Evolutionary conservation across 2,888 invertebrate species (phyloP), one percentile per base, ranked within the genome.

Genomic region (Aspidiotus rigidus): DNA sequence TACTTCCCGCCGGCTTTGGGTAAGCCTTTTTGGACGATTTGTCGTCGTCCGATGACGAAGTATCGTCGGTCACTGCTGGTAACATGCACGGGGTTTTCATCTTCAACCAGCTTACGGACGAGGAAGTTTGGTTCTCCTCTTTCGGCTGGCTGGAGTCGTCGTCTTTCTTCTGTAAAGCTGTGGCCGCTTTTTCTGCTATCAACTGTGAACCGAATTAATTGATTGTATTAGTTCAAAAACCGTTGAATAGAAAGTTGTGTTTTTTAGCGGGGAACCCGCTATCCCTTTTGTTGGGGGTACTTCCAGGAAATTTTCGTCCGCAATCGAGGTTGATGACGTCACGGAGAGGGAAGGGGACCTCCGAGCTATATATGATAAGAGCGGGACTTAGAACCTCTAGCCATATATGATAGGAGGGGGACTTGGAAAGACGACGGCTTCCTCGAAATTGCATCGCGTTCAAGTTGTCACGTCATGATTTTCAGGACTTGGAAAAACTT

Each of bases 11-110:
- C 2, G 63, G 67, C 16, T 72, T 70, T 7, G 72, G 66, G 61
- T 72, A 72, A 13, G 70, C 71, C 13, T 69, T 53, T 7, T 41
- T 69, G 10, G 17, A 39, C 9, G 41, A n/a, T 40, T 41, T 62
- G 2, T 70, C 62, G 17, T 61, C 66, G 49, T 62, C 56, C 13
- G 69, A 71, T 6, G 62, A 40, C 11, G 56, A 59, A 16, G 61
- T 69, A 5, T 44, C 56, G 49, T 72, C 72, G n/a, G 71, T 71
- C 53, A 72, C 71, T 16, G 72, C 72, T 9, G 72, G 72, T 64
- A 72, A 54, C 56, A 72, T 72, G 40, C 72, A 72, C 10, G 72
- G 72, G 5, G 69, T 72, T 10, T 69, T 69, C 16, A 69, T 8
- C 54, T 55, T 69, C 16, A 55, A 62, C 69, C 69, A 69, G 55